Evolutionary conservation across 2,113 vertebrate genomes (phyloP), one percentile per base, ranked within the genome.

Genomic region (Butorides virescens): DNA sequence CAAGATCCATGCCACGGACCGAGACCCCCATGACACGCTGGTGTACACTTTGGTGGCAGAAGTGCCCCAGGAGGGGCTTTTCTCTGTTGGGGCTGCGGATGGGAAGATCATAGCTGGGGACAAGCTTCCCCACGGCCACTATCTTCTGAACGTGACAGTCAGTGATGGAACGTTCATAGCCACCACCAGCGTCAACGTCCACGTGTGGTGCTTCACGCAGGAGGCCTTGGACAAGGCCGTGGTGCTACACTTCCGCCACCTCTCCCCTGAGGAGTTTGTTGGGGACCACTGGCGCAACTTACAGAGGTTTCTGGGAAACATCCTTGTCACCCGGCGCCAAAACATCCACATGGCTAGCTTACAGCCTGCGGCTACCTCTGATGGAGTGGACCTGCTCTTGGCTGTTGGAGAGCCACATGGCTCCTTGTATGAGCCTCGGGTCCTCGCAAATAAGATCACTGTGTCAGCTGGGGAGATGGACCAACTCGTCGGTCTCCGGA

Each of bases 201-300:
- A 99, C 0, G 98, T 99, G 91, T 99, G 99, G 99, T 98, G 97
- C 8, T 98, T 98, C 29, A 97, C 97, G 0, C 98, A 97, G 94
- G 97, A 97, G 72, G 97, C 93, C 4, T 95, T 99, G 92, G 99
- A 98, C 95, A 98, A 97, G 11, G 98, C 99, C 0, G 65, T 99
- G 95, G 98, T 99, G 71, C 90, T 99, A 76, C 98, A 98, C 42
- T 98, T 99, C 92, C 93, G 47, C 1, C 98, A 98, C 42, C 86
- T 99, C 74, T 98, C 98, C 3, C 98, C 99, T 0, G 99, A 99
- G 97, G 99, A 99, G 94, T 99, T 99, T 62, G 98, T 99, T 71
- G 98, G 98, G 0, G 99, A 99, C 82, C 98, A 99, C 29, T 99
- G 99, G 99, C 97, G 98, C 42, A 99, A 98, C 91, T 97, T 99